Evolutionary conservation across 2,113 vertebrate species (phyloP), one percentile per base, ranked within the genome.

Genomic region (Pluvianellus socialis): DNA sequence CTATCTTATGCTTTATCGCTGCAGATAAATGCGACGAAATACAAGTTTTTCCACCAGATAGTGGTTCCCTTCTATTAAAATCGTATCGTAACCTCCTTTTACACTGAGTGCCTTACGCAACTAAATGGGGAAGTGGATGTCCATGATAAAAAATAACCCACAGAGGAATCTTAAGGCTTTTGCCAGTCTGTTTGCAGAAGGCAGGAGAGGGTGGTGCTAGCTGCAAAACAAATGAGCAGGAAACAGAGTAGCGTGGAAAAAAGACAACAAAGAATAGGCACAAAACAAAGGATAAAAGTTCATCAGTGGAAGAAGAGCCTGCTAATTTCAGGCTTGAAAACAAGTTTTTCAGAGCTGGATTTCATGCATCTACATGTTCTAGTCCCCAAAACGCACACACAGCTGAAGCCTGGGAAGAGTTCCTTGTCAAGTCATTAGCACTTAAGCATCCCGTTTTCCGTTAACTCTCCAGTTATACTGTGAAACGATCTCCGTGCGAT

Each of bases 341-440:
- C 2, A 18, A 79, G 23, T 42, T 77, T 74, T 42, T 79, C 20
- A 38, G 18, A 71, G 28, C 17, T 71, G 61, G 11, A 30, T 74
- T 87, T 74, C 2, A 0, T 67, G 23, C 22, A 56, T 52, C 21
- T 80, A 6, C 1, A 0, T 47, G 22, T 35, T 62, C 32, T 35
- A 38, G 12, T 56, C 21, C 42, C 56, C 50, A 70, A 61, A 65
- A 70, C 1, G 4, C 26, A 32, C 20, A 22, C 2, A 2, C 9
- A 66, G 28, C 19, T 50, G 67, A 67, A 80, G 52, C 18, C 23
- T 67, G 32, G 21, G 32, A 83, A 50, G 32, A 50, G 17, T 49
- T 70, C 21, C 13, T 55, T 55, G 30, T 38, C 0, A 1, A 68
- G 23, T 74, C 75, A 63, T 63, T 45, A n/a, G 19, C 0, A 0